Evolutionary conservation across 2,797 vertebrate genomes (phyloP), one percentile per base, ranked within the genome.

Genomic region (Hippocampus kuda): DNA sequence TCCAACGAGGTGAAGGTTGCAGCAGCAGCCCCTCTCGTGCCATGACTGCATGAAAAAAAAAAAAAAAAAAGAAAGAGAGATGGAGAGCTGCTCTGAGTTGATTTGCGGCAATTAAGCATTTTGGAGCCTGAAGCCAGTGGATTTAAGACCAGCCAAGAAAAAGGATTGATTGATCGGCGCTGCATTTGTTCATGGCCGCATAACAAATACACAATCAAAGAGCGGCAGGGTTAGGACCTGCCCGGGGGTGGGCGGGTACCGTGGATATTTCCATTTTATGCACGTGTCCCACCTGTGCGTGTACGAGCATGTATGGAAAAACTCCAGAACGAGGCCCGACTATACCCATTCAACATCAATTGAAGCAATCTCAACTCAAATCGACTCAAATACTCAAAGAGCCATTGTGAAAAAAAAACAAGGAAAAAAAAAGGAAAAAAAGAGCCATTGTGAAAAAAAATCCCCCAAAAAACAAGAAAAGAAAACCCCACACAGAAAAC

Each of bases 1-100:
- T 89, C 86, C 89, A 87, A 87, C 71, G 83, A 89, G 91, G 91
- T 90, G 90, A 92, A 92, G 91, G 90, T 91, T 91, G 90, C 90
- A 89, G 89, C 90, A 91, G 89, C 48, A 2, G 15, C 18, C 48
- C 48, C 48, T 49, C 84, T 83, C 84, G 88, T 87, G 82, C 86
- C 68, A 75, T 8, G 22, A 27, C 66, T 41, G 57, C 70, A 65
- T 48, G 16, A 18, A 30, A 34, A 30, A 34, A 7, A 16, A 2
- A 18, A 18, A 18, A 60, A 18, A 59, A 15, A 15, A 26, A 27
- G 7, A 59, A 27, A 59, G 20, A 9, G 18, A 34, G 30, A 34
- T 61, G 18, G 18, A 30, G 27, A 60, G 27, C 53, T 56, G n/a
- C 53, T 24, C 3, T 26, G 75, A 86, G 85, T 86, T 91, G 87